Evolutionary conservation across 2,797 vertebrate species (phyloP).

Genomic region (Pseudotriccus pelzelni): DNA sequence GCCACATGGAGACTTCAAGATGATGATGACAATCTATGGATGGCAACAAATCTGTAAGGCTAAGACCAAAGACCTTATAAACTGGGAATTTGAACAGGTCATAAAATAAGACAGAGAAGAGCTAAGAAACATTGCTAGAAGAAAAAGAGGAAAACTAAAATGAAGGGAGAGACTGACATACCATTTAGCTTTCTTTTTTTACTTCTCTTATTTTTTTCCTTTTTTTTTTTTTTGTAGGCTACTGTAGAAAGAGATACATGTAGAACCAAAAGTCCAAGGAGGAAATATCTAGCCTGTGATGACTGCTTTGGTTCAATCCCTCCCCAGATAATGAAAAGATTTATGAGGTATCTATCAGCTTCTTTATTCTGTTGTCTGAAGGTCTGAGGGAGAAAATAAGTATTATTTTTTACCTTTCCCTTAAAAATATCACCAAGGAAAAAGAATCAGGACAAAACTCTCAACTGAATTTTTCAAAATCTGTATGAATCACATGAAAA

Average conservation of each 20-base stretch:
- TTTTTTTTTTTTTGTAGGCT: background rate
- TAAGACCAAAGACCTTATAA: background rate
- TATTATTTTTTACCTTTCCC: background rate
- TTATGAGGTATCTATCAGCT: background rate
- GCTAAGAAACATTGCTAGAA: background rate
- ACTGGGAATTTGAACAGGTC: background rate
- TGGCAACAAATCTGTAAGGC: rapidly evolving
- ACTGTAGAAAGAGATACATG: background rate
- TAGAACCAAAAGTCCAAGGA: background rate
- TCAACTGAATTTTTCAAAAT: background rate
- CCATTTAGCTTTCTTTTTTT: background rate
- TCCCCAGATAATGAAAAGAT: background rate
- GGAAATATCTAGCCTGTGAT: background rate
- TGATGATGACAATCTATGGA: background rate
- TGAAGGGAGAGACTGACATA: background rate
- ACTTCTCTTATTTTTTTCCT: background rate
- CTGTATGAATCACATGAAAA: background rate
- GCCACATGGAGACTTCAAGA: background rate
- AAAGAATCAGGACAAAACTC: background rate
- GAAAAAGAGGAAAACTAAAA: background rate
- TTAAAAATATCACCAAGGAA: background rate
- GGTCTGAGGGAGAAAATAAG: background rate
- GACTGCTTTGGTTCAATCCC: background rate
- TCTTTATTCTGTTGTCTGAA: background rate
- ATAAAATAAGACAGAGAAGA: background rate